phyloP scores from a whole-genome alignment of 2,888 invertebrate species.

The Polydrusus pterygomalis region DNA sequence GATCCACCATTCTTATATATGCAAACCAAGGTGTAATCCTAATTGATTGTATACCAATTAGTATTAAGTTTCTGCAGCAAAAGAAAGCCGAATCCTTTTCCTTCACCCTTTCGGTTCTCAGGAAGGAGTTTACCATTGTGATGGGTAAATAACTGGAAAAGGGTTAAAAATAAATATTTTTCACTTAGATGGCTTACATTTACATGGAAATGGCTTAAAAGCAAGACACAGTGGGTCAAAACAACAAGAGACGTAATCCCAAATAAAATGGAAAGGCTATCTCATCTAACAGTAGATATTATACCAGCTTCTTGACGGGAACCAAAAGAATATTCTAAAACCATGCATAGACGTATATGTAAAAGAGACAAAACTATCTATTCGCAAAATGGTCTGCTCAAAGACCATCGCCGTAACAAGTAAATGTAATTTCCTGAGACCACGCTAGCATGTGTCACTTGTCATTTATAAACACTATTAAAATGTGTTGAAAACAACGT shows the following conservation, averaged over 20 bases:
- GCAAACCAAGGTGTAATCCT: constrained; percentile 55
- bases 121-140: constrained; percentile 40
- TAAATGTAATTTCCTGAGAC: too few species aligned
- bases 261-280: too few species aligned
- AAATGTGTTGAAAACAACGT: too few species aligned
- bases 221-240: constrained; percentile 17
- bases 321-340: too few species aligned
- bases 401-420: too few species aligned
- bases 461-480: too few species aligned
- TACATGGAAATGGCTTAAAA: constrained; percentile 37
- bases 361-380: too few species aligned
- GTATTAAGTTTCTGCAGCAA: constrained; percentile 49
- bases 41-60: constrained; percentile 55
- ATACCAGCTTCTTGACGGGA: too few species aligned
- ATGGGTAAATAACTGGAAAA: constrained; percentile 44
- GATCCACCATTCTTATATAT: constrained; percentile 43
- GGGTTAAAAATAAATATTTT: constrained; percentile 52
- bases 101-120: constrained; percentile 54
- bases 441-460: too few species aligned
- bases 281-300: too few species aligned
- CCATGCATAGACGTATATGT: too few species aligned
- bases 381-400: too few species aligned
- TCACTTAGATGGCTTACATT: constrained; percentile 45
- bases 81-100: constrained; percentile 48
- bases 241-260: background rate